Evolutionary conservation across 2,797 vertebrate species (phyloP), one percentile per base, ranked within the genome.

Genomic region (Sebastes steindachneri): DNA sequence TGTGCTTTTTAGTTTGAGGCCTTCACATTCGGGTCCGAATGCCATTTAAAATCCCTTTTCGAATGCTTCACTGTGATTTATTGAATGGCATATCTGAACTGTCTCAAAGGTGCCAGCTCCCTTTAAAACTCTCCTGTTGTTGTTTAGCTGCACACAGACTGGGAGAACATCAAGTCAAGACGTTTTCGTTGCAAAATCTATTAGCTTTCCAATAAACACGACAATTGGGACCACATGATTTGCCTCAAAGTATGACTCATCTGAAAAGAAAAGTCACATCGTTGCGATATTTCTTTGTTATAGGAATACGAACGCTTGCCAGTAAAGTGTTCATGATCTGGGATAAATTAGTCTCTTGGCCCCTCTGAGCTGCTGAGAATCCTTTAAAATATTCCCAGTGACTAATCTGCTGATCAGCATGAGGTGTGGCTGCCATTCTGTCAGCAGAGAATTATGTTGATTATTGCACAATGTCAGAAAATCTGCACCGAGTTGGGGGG

Each of bases 391-490:
- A 86, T 91, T 88, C 78, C 62, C 77, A 80, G 79, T 78, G 86
- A 85, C 85, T 91, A 90, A 89, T 93, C 80, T 92, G 86, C 86
- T 86, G 89, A 93, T 93, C 87, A 82, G 87, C 84, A 82, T 76
- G 82, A 90, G 89, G 89, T 86, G 90, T 89, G 92, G 90, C 75
- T 81, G 88, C 86, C 68, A 48, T 82, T 87, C 85, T 86, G 89
- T 91, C 90, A 86, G 87, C 81, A 83, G 64, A 89, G 87, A 93
- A 87, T 89, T 88, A 89, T 91, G 92, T 84, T 88, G 89, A 89
- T 92, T 90, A 86, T 92, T 90, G 85, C 89, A 91, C 84, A 72
- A 86, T 80, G 85, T 90, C 84, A 80, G 83, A 85, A 78, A 78
- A 83, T 75, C 67, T 75, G 83, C 60, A n/a, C 57, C 1, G 19